Conservation (phyloP, 1,140 invertebrate genomes). For the Penaeus japonicus region DNA sequence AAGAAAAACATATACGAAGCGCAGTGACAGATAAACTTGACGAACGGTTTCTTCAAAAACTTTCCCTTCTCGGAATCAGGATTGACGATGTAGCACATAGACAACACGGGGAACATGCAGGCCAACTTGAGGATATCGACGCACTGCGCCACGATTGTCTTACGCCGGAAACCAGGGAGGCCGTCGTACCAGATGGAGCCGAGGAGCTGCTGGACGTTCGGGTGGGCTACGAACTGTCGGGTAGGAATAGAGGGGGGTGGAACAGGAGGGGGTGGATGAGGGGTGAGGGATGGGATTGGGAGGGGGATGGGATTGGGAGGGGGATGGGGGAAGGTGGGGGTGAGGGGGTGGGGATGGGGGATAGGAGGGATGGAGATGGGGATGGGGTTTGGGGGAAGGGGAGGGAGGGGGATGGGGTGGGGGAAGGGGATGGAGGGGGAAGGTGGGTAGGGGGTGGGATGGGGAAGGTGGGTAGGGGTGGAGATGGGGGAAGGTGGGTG, state of each 20-base stretch:
- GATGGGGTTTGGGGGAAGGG: no score
- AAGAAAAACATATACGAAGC: slow-evolving; percentile 89
- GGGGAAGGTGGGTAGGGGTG: no score
- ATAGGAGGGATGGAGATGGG: no score
- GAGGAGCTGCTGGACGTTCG: slow-evolving; percentile 89
- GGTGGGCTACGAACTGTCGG: slow-evolving; percentile 89
- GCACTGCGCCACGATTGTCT: slow-evolving; percentile 76
- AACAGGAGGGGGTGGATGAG: not conserved
- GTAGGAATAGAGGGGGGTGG: not conserved
- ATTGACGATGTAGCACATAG: slow-evolving; percentile 82
- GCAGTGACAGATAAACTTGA: slow-evolving; percentile 93
- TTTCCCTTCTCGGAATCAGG: slow-evolving; percentile 81
- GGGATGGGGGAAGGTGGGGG: no score
- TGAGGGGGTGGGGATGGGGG: no score
- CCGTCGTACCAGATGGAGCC: slow-evolving; percentile 94
- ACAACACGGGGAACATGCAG: slow-evolving; percentile 85
- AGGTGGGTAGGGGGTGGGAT: no score
- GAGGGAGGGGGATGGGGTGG: no score
- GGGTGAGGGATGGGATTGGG: not conserved
- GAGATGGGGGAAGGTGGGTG: no score
- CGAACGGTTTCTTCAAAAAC: slow-evolving; percentile 89
- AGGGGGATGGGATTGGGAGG: no score
- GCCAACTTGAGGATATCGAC: slow-evolving; percentile 79
- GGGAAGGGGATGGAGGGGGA: no score
- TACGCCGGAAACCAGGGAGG: slow-evolving; percentile 84